These are phyloP conservation scores for Eulithis testata DNA, from an alignment of 2,888 invertebrate genomes.

Conservation along the genomic window DNA sequence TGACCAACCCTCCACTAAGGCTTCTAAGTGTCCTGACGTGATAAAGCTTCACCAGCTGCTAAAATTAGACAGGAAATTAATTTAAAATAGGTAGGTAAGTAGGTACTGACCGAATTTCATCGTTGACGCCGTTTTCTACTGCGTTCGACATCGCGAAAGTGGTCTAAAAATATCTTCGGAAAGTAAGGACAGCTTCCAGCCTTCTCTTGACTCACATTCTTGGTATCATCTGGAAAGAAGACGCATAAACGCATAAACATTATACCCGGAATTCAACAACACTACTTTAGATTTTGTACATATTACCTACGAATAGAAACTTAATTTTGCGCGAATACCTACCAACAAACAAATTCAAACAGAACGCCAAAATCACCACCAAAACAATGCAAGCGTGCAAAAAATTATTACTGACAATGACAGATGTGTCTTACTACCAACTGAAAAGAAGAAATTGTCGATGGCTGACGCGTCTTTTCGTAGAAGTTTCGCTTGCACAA, in stretches of 20 bases:
- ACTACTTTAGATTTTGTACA: background rate
- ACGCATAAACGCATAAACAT: slow-evolving; percentile 2
- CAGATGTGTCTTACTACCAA: slow-evolving; percentile 36
- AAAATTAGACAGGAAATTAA: background rate
- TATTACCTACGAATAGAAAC: background rate
- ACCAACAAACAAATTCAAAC: slow-evolving; percentile 33
- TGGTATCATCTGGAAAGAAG: slow-evolving; percentile 58
- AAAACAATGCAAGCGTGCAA: slow-evolving; percentile 17
- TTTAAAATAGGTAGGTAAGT: background rate
- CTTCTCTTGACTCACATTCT: slow-evolving; percentile 59
- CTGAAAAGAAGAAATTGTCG: slow-evolving; percentile 9
- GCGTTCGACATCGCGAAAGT: slow-evolving; percentile 64
- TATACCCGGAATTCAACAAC: slow-evolving; percentile 12
- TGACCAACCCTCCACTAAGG: too few relatives aligned
- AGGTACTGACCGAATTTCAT: slow-evolving; percentile 67
- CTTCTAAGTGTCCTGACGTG: too few relatives aligned
- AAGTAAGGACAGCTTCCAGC: slow-evolving; percentile 30
- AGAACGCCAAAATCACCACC: slow-evolving; percentile 28
- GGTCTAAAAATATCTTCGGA: slow-evolving; percentile 32
- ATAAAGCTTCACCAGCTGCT: background rate
- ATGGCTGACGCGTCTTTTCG: slow-evolving; percentile 1
- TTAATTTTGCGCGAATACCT: slow-evolving; percentile 23
- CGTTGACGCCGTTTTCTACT: slow-evolving; percentile 70
- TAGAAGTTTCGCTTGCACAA: background rate
- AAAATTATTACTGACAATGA: slow-evolving; percentile 18